A percentile compares a stretch with the other conserved stretches of the same genome.
Conservation (phyloP, 2,888 invertebrate species). For the Hydraecia micacea region DNA sequence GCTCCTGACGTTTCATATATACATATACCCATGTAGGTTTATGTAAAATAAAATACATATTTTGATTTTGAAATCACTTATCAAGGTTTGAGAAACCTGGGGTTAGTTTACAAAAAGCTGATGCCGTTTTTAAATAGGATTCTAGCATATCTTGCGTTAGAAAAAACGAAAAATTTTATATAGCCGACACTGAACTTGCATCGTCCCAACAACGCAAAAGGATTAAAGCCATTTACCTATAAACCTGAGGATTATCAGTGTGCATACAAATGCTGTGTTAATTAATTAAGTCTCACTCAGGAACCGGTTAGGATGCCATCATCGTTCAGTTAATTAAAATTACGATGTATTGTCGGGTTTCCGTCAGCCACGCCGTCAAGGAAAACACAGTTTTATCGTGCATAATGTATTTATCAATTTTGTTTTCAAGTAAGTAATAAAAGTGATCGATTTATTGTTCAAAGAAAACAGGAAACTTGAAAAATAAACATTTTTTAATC, state of each 20-base stretch:
- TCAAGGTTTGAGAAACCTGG: background rate
- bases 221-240: slow-evolving; percentile 11
- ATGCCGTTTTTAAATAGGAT: background rate
- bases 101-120: too few species aligned
- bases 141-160: background rate
- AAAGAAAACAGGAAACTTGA: background rate
- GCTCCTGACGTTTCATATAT: background rate
- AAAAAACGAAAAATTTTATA: background rate
- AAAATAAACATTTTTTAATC: background rate
- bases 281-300: slow-evolving; percentile 35
- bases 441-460: background rate
- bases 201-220: background rate
- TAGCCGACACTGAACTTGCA: background rate
- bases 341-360: slow-evolving; percentile 41
- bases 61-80: background rate
- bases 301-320: slow-evolving; percentile 63
- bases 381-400: slow-evolving; percentile 21
- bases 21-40: background rate
- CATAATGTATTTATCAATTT: background rate
- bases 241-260: slow-evolving; percentile 35
- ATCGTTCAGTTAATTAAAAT: slow-evolving; percentile 47
- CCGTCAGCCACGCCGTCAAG: slow-evolving; percentile 22
- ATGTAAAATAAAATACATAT: background rate
- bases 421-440: background rate
- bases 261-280: slow-evolving; percentile 46